These are phyloP conservation scores for Sander lucioperca DNA, from an alignment of 2,113 vertebrate genomes.

Conservation along the genomic window DNA sequence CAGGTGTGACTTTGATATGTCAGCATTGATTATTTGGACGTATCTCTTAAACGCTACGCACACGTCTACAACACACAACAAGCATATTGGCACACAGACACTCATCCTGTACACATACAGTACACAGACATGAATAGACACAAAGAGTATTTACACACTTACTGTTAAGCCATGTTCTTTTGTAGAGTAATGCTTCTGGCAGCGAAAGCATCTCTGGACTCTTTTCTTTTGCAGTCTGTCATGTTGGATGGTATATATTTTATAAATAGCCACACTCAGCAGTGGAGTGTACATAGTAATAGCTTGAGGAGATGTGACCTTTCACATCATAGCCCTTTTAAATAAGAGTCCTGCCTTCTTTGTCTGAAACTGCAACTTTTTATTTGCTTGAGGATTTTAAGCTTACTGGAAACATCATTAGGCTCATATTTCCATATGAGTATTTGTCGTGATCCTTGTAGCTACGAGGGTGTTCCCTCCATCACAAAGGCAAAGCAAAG, in stretches of 20 bases:
- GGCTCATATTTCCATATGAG: not conserved
- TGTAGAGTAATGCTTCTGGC: not conserved
- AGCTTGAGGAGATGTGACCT: not conserved
- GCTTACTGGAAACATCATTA: too few species aligned
- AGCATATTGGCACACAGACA: not conserved
- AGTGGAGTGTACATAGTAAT: not conserved
- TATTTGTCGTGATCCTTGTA: not conserved
- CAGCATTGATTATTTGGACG: not conserved
- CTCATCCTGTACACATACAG: not conserved
- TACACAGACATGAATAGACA: not conserved
- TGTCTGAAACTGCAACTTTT: not conserved
- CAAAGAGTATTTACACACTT: not conserved
- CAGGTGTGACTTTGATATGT: slow-evolving; percentile 3
- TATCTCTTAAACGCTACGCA: slow-evolving; percentile 2
- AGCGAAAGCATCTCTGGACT: not conserved
- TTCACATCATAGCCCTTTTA: not conserved
- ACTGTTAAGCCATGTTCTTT: not conserved
- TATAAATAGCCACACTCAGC: slow-evolving; percentile 1
- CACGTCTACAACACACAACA: not conserved
- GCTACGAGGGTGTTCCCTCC: not conserved
- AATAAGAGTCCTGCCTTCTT: too few species aligned
- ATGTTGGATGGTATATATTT: not conserved
- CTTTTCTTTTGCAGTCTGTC: not conserved
- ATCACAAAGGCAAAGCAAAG: not conserved
- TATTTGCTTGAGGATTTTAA: not conserved